phyloP scores from a whole-genome alignment of 2,113 vertebrate genomes.

The Callipepla californica region DNA sequence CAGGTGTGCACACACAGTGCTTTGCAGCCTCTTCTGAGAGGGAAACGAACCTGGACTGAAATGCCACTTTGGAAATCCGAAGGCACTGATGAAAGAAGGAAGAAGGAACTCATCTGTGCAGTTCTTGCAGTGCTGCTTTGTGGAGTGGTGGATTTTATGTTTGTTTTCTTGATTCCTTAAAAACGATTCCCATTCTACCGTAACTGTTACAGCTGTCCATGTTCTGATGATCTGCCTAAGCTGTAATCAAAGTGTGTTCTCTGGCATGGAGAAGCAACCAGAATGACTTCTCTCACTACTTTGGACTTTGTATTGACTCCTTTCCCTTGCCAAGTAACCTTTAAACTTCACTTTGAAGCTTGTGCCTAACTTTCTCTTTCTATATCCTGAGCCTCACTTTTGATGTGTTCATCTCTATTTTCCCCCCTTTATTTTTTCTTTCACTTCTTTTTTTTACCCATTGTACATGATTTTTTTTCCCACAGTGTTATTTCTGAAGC shows the following conservation, averaged over 20 bases:
- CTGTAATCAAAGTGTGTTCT: not conserved
- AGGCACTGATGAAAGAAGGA: not conserved
- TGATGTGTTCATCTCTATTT: not conserved
- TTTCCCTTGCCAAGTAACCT: not conserved
- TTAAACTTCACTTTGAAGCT: slow-evolving; percentile 43
- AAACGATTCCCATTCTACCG: not conserved
- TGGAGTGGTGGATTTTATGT: not conserved
- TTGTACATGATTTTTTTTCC: not conserved
- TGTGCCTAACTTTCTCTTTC: slow-evolving; percentile 17
- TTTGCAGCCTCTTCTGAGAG: not conserved
- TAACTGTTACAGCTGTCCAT: not conserved
- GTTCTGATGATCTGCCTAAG: not conserved
- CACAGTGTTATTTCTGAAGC: not conserved
- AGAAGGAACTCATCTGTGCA: not conserved
- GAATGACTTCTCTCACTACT: not conserved
- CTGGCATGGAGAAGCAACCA: not conserved
- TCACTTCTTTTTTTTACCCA: not conserved
- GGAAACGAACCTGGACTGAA: not conserved
- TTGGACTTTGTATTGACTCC: not conserved
- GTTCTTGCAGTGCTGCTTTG: not conserved
- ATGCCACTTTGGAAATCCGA: not conserved
- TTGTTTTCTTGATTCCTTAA: not conserved
- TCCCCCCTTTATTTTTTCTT: not conserved
- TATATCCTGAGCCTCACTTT: not conserved
- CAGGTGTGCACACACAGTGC: slow-evolving; percentile 33